Evolutionary conservation across 2,113 vertebrate species (phyloP), one percentile per base, ranked within the genome.

Genomic region (Brachypteracias leptosomus): DNA sequence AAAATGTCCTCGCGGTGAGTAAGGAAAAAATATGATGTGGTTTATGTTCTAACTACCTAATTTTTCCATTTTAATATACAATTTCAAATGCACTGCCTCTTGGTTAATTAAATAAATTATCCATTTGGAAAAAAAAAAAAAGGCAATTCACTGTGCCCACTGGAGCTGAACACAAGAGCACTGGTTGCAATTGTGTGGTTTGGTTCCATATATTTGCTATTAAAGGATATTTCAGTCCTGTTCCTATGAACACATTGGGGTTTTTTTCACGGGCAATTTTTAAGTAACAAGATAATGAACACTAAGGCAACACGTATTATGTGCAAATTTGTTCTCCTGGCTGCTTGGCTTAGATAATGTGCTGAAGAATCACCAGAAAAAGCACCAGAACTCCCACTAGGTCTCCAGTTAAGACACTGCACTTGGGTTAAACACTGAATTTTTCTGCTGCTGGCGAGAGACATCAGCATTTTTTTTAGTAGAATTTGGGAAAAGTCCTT

Each of bases 101-200:
- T 49, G 33, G 68, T 81, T 95, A 95, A 95, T 90, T 87, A 90
- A 93, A 93, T 92, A 92, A 86, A 95, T 92, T 89, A 93, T 89
- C 86, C 93, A 92, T 52, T 95, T 88, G 59, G 55, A 70, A 80
- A 93, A 66, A 57, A 33, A 57, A 57, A n/a, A n/a, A 77, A 83
- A 92, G 52, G 81, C 76, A 89, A 89, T 92, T 94, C 76, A 55
- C 11, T 44, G 76, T 81, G 80, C 38, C 52, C 90, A 58, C 76
- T 87, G 76, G 65, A 95, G 94, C 91, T 52, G 91, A 96, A 94
- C 82, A 66, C 7, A 4, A 31, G 80, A 78, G 83, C 13, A 2
- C 22, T 61, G 10, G 67, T 77, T 74, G 59, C 83, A 70, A 73
- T 38, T 85, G 75, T 77, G 14, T 77, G 0, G 54, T 90, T 73